These are phyloP conservation scores for Julus scanicus DNA, from an alignment of 2,888 invertebrate genomes.

Conservation along the genomic window DNA sequence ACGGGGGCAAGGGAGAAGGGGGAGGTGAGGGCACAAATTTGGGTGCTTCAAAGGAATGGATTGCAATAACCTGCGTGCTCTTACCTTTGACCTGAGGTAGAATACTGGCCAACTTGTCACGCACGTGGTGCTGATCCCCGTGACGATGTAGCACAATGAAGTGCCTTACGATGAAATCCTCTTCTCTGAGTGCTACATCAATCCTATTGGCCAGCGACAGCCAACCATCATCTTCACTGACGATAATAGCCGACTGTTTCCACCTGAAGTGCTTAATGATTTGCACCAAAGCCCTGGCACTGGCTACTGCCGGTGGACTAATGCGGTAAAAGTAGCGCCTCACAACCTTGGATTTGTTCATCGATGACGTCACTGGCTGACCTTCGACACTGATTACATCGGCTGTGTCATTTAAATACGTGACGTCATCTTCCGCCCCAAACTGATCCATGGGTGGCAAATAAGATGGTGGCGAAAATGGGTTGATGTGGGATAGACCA, in stretches of 20 bases:
- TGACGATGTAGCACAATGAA: conserved; percentile 58
- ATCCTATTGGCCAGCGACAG: conserved; percentile 56
- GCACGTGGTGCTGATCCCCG: conserved; percentile 53
- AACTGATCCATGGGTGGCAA: conserved; percentile 29
- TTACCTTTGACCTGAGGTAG: conserved; percentile 59
- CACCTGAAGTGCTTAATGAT: conserved; percentile 58
- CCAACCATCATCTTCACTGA: conserved; percentile 57
- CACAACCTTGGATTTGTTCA: not conserved
- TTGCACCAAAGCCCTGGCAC: conserved; percentile 57
- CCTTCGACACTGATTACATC: not conserved
- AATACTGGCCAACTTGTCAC: conserved; percentile 57
- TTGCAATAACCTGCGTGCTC: not conserved
- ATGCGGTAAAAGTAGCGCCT: conserved; percentile 57
- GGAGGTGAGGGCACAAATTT: too few relatives aligned
- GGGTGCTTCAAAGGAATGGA: too few relatives aligned
- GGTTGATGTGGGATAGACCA: conserved; percentile 55
- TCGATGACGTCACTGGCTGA: not conserved
- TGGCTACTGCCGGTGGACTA: conserved; percentile 57
- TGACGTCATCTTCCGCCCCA: not conserved
- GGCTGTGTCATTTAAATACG: not conserved
- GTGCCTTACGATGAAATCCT: conserved; percentile 57
- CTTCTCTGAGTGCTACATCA: conserved; percentile 58
- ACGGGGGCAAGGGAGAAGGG: too few relatives aligned
- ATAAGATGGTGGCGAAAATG: conserved; percentile 11
- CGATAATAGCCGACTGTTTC: conserved; percentile 58